A percentile compares a stretch with the other conserved stretches of the same genome.
Evolutionary conservation across 2,888 invertebrate species (phyloP).

Genomic region (Patella pellucida): DNA sequence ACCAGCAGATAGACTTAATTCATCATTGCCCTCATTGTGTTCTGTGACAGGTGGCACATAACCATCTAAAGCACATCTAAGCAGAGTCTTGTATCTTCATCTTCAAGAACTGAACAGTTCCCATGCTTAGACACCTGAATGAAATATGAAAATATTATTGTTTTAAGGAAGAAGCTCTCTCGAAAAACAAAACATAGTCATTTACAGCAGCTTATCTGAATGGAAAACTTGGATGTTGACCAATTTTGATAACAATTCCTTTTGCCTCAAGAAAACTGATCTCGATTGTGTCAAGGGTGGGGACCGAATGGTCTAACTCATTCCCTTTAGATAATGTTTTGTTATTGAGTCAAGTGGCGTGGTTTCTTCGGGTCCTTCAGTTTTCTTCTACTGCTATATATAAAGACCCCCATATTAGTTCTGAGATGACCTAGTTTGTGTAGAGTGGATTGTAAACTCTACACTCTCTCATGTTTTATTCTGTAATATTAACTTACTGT

Average conservation of each 20-base stretch:
- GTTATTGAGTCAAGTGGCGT: no score
- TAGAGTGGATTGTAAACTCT: background rate
- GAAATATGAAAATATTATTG: background rate
- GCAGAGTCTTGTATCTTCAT: background rate
- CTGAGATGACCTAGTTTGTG: no score
- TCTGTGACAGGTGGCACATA: background rate
- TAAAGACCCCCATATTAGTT: no score
- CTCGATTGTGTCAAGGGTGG: no score
- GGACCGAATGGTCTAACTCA: background rate
- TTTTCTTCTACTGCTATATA: no score
- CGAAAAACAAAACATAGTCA: no score
- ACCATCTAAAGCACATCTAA: conserved; percentile 3
- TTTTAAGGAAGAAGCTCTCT: background rate
- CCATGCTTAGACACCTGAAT: background rate
- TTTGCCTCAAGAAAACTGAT: no score
- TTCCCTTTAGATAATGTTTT: background rate
- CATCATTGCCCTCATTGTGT: background rate
- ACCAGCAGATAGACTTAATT: background rate
- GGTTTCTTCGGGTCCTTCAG: no score
- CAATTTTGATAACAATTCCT: no score
- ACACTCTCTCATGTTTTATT: background rate
- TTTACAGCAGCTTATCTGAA: no score
- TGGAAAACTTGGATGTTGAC: no score
- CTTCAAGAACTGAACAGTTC: background rate
- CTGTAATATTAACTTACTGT: conserved; percentile 4